Percentiles rank a stretch among this genome's conserved stretches.
Conservation (phyloP, 2,113 vertebrate genomes). For the Todiramphus saurophagus region DNA sequence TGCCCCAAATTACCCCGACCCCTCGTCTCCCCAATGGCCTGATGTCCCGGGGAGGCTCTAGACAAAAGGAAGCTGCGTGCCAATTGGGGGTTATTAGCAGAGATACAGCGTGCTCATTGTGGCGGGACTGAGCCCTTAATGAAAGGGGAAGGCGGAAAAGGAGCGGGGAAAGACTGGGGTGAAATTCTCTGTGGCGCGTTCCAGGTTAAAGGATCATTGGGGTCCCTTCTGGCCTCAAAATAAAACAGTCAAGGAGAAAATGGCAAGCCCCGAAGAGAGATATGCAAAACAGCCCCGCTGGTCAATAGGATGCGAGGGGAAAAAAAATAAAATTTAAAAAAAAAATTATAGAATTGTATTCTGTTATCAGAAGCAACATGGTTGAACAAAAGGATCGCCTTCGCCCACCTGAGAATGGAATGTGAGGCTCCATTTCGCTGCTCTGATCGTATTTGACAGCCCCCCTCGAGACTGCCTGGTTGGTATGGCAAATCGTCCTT, state of each 20-base stretch:
- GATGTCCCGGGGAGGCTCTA: neutral
- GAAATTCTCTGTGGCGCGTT: neutral
- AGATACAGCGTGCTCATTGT: neutral
- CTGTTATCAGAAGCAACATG: slow-evolving; percentile 68
- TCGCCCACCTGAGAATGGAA: slow-evolving; percentile 84
- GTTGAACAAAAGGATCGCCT: slow-evolving; percentile 67
- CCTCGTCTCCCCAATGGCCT: neutral
- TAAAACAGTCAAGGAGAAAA: neutral
- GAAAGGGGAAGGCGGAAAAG: slow-evolving; percentile 13
- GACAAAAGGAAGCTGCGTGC: slow-evolving; percentile 49
- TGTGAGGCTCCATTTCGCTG: slow-evolving; percentile 70
- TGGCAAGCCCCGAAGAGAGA: neutral
- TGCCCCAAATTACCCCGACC: neutral
- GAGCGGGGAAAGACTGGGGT: neutral
- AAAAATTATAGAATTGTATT: slow-evolving; percentile 36
- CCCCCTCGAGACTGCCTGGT: slow-evolving; percentile 77
- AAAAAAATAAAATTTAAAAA: neutral
- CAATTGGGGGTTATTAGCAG: slow-evolving; percentile 29
- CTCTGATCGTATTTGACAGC: slow-evolving; percentile 75
- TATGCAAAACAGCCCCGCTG: neutral
- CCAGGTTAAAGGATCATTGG: neutral
- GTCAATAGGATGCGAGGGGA: neutral
- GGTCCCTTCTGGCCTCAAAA: neutral
- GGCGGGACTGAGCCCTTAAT: neutral
- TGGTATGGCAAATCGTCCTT: slow-evolving; percentile 87